Conservation (phyloP, 2,113 vertebrate species). For the Calonectris borealis region DNA sequence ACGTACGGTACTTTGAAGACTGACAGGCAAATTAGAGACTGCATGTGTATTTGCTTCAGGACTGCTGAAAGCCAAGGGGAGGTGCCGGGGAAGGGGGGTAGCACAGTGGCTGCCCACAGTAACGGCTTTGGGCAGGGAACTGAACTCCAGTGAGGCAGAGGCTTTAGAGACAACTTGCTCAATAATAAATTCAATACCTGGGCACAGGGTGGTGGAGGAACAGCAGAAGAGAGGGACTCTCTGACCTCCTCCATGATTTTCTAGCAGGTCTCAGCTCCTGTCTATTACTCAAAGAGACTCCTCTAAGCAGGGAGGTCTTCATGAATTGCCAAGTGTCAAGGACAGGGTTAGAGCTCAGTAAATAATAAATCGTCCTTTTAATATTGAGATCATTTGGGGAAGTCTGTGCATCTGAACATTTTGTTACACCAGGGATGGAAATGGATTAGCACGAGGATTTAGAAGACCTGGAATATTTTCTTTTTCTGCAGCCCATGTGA, state of each 20-base stretch:
- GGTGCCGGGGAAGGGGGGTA: not conserved
- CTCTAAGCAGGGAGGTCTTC: not conserved
- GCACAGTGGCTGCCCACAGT: not conserved
- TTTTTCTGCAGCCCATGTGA: not conserved
- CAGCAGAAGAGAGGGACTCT: not conserved
- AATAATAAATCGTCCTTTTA: not conserved
- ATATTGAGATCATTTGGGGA: not conserved
- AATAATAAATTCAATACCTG: not conserved
- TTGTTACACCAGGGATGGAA: not conserved
- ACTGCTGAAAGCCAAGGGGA: not conserved
- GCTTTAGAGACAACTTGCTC: not conserved
- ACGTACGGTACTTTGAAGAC: rapidly evolving
- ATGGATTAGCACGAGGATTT: not conserved
- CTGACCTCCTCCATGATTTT: not conserved
- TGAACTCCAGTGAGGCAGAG: not conserved
- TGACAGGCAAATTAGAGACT: not conserved
- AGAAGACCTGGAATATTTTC: not conserved
- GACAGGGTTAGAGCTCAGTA: not conserved
- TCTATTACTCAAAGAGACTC: not conserved
- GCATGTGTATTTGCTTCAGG: not conserved
- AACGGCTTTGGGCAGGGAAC: not conserved
- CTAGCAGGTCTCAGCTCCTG: not conserved
- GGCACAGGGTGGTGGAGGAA: not conserved
- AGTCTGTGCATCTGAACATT: not conserved
- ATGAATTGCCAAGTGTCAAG: not conserved